These are phyloP conservation scores for Pollenia amentaria DNA, from an alignment of 2,888 invertebrate species.

Conservation along the genomic window DNA sequence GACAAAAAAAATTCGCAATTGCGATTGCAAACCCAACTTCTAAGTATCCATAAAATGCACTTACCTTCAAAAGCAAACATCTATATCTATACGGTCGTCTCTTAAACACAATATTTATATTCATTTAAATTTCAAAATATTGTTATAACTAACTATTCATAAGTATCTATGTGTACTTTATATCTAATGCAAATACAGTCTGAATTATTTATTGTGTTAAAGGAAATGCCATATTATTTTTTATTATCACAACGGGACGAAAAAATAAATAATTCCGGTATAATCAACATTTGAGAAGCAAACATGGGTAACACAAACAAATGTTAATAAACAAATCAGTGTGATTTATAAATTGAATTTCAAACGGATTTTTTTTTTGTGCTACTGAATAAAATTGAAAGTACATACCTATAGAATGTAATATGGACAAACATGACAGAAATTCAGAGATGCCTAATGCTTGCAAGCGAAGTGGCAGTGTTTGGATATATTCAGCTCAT, in stretches of 20 bases:
- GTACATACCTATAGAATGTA: background rate
- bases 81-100: no score
- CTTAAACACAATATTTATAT: no score
- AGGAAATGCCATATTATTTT: constrained; percentile 47
- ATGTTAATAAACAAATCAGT: constrained; percentile 51
- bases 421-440: no score
- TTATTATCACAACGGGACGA: constrained; percentile 36
- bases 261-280: constrained; percentile 33
- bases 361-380: constrained; percentile 18
- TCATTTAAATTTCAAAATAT: no score
- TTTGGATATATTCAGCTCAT: constrained; percentile 38
- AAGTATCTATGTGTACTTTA: background rate
- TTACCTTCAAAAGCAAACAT: no score
- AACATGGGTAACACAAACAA: constrained; percentile 29
- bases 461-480: constrained; percentile 9
- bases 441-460: no score
- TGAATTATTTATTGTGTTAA: constrained; percentile 5
- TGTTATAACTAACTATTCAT: no score
- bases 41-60: no score
- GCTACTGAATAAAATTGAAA: constrained; percentile 3
- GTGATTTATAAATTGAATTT: constrained; percentile 28
- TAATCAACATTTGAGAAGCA: constrained; percentile 35
- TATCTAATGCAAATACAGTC: background rate
- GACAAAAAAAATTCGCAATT: no score
- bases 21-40: no score